Conservation (phyloP, 2,797 vertebrate genomes). For the Galagoides demidoff region DNA sequence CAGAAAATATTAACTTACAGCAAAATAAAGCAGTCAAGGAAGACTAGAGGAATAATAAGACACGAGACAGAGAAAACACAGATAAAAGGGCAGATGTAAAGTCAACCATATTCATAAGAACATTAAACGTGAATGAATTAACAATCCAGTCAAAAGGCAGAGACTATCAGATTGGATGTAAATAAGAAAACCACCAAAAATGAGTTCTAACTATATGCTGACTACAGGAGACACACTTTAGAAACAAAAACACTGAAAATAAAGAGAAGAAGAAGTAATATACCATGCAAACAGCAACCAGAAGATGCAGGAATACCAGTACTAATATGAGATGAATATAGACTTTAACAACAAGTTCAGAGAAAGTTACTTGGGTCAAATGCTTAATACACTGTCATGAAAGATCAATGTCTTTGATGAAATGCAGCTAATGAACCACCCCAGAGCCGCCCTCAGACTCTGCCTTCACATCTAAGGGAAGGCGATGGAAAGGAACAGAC, state of each 20-base stretch:
- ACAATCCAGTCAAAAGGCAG: background rate
- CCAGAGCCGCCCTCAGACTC: background rate
- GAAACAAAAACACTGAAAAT: background rate
- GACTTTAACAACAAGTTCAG: background rate
- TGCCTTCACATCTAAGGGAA: background rate
- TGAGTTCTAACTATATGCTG: background rate
- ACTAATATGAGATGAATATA: background rate
- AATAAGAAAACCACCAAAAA: background rate
- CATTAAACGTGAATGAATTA: background rate
- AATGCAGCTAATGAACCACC: background rate
- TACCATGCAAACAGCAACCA: background rate
- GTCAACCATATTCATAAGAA: background rate
- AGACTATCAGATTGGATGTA: background rate
- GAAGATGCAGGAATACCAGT: too few relatives aligned
- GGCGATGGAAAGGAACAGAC: background rate
- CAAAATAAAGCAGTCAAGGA: slow-evolving; percentile 10
- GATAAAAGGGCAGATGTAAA: background rate
- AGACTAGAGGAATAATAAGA: background rate
- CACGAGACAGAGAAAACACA: background rate
- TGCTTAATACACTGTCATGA: background rate
- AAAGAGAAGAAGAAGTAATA: background rate
- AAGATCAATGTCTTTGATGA: background rate
- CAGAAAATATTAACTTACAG: slow-evolving; percentile 28
- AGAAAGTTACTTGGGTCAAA: background rate
- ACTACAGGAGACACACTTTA: background rate